Evolutionary conservation across 2,888 invertebrate genomes (phyloP), one percentile per base, ranked within the genome.

Genomic region (Cephalotes varians): DNA sequence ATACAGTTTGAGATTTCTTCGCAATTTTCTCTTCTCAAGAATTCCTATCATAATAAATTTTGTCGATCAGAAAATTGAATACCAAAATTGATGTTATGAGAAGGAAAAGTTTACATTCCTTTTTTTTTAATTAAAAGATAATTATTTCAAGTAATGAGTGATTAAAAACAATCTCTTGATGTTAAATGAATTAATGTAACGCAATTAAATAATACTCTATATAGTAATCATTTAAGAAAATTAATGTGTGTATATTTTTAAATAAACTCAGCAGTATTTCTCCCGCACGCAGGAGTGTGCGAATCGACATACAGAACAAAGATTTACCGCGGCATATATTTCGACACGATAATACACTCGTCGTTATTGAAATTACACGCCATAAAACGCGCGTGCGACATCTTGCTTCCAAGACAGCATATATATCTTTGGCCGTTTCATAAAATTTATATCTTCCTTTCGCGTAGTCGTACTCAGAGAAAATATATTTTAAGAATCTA

Each of bases 401-500:
- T 37, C 76, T 51, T 54, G 76, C 76, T 76, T 76, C 64, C 37
- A 37, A 51, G 76, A 54, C 65, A 65, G 76, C 76, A n/a, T 54
- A 44, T 76, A 65, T 76, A 76, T 76, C 51, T 65, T 54, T 37
- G 21, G 51, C 40, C 15, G 65, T 65, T 64, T 25, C 51, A 37
- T 76, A 65, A n/a, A 76, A 76, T 76, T 65, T 76, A 76, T 76
- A 65, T 76, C 65, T 76, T 76, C 65, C 65, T 73, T 67, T 56
- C 51, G 51, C n/a, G 25, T 10, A 49, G 34, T 60, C 49, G 49
- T 76, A 64, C 40, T 54, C 76, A 21, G 54, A 65, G 25, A 76
- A 73, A 73, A 58, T 73, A 65, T 54, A 76, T 76, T 65, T 65
- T 21, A 40, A 1, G n/a, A 37, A 76, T 64, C 51, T 65, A 76